A percentile compares a stretch with the other conserved stretches of the same genome.
Evolutionary conservation across 2,888 invertebrate genomes (phyloP).

Genomic region (Drosophila nr. perissopoda): DNA sequence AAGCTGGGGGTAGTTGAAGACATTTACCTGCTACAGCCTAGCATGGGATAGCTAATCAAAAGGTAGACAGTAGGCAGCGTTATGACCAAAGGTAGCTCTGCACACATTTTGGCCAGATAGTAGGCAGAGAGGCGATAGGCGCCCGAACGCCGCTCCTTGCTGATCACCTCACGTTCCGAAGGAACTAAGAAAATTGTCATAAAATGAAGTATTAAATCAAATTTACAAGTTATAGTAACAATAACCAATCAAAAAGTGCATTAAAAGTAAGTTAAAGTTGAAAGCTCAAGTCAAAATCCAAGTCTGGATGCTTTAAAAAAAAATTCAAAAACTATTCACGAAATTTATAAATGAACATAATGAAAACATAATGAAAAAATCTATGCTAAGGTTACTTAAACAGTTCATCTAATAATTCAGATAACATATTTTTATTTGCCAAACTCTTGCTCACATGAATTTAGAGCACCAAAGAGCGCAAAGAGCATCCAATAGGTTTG

Average conservation of each 20-base stretch:
- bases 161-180: conserved; percentile 91
- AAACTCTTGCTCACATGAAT: conserved; percentile 88
- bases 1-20: not conserved
- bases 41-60: conserved; percentile 91
- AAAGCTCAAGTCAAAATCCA: not conserved
- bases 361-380: not conserved
- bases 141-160: conserved; percentile 91
- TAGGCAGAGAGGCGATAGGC: conserved; percentile 92
- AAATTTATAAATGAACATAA: not conserved
- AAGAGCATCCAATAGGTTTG: conserved; percentile 93
- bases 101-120: conserved; percentile 92
- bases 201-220: not conserved
- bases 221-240: not conserved
- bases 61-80: conserved; percentile 91
- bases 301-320: not conserved
- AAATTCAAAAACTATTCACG: not conserved
- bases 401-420: not conserved
- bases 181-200: conserved; percentile 87
- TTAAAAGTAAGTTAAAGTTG: not conserved
- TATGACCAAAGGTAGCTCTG: conserved; percentile 91
- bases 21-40: conserved; percentile 86
- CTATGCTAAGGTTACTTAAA: not conserved
- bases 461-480: conserved; percentile 91
- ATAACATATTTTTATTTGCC: no score
- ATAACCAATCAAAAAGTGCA: not conserved